phyloP scores from a whole-genome alignment of 2,113 vertebrate genomes.

The western clawed frog (Xenopus tropicalis) region DNA sequence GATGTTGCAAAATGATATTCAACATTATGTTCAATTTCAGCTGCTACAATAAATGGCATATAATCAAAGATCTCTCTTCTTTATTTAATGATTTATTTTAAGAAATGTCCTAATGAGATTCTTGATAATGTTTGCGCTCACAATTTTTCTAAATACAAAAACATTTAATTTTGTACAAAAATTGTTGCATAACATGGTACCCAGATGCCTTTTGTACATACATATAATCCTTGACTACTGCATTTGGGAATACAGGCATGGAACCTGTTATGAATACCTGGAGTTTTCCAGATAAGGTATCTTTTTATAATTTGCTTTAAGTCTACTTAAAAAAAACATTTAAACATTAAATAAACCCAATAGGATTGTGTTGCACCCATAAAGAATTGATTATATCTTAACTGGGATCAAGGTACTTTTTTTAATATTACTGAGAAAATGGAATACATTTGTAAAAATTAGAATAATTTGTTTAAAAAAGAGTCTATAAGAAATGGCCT shows the following conservation, averaged over 20 bases:
- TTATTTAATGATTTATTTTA: constrained; percentile 63
- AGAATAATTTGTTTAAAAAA: too few species aligned
- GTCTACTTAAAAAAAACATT: too few species aligned
- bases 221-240: constrained; percentile 26
- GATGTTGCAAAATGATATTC: constrained; percentile 69
- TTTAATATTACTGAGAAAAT: too few species aligned
- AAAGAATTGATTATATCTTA: too few species aligned
- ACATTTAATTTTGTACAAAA: constrained; percentile 32
- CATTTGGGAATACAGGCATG: constrained; percentile 5
- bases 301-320: too few species aligned
- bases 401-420: too few species aligned
- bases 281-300: too few species aligned
- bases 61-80: constrained; percentile 60
- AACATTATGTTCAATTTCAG: constrained; percentile 65
- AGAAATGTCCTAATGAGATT: constrained; percentile 50
- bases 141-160: constrained; percentile 17
- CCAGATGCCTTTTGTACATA: constrained; percentile 44
- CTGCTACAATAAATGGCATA: constrained; percentile 56
- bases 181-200: constrained; percentile 23
- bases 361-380: too few species aligned
- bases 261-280: too few species aligned
- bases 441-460: too few species aligned
- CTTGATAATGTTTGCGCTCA: constrained; percentile 54
- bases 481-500: too few species aligned
- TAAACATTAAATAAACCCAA: too few species aligned